phyloP scores from a whole-genome alignment of 2,113 vertebrate genomes.

The Oenanthe melanoleuca region DNA sequence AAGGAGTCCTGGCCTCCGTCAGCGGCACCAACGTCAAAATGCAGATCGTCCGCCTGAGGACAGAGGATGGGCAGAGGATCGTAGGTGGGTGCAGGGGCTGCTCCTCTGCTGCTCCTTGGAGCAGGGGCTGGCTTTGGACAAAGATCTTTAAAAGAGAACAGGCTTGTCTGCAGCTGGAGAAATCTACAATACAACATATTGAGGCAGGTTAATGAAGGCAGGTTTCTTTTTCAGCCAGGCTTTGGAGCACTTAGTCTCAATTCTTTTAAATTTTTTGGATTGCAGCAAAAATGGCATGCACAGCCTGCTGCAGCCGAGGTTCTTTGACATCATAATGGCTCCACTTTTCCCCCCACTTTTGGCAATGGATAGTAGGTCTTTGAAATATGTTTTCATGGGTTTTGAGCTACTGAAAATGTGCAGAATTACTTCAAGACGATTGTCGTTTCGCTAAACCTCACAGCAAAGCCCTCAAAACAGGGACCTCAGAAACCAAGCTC shows the following conservation, averaged over 20 bases:
- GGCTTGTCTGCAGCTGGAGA: neutral
- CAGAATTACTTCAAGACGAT: neutral
- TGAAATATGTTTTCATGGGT: fast-evolving
- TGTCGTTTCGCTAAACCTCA: neutral
- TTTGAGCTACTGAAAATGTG: neutral
- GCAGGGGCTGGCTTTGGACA: neutral
- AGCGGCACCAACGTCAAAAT: conserved; percentile 96
- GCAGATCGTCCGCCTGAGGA: conserved; percentile 94
- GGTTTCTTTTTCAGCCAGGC: neutral
- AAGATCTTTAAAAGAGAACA: neutral
- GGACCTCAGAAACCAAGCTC: neutral
- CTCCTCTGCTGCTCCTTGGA: neutral
- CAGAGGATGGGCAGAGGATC: conserved; percentile 95
- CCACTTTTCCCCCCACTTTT: neutral
- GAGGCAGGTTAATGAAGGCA: neutral
- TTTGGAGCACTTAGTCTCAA: neutral
- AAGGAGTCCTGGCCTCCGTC: conserved; percentile 92
- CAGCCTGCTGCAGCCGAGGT: neutral
- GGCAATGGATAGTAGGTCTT: neutral
- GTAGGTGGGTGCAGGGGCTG: conserved; percentile 80
- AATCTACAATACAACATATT: fast-evolving
- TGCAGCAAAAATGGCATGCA: fast-evolving
- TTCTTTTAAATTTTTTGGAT: neutral
- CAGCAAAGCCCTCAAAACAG: neutral
- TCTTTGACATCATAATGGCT: neutral